Base-by-base conservation (phyloP, 2,888 invertebrate species). In the Lasius platythorax region DNA sequence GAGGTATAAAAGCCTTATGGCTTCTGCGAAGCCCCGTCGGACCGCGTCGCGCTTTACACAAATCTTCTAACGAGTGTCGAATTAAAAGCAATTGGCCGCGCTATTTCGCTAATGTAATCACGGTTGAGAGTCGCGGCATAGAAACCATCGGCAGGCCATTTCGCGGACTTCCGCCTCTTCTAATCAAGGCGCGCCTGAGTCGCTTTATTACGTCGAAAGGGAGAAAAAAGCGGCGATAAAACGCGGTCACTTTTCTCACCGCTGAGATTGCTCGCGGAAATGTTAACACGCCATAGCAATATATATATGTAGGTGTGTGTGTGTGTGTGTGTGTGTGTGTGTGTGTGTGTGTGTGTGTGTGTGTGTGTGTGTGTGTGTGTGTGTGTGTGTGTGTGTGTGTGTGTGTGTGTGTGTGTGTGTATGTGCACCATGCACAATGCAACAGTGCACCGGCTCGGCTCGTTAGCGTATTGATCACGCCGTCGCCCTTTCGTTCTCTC, bases 391-490 rank as follows among this genome's bases (percentile, higher is more conserved):
- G 79, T n/a, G 46, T 46, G 5, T 46, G 15, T 46, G 12, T 30
- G 79, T 5, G 18, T 50, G n/a, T 6, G 50, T n/a, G 2, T 18
- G n/a, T 50, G 12, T 30, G 79, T 83, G 88, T 76, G 67, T 73
- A 37, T 64, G 82, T 58, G 40, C 68, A 78, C 8, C 74, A 72
- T 40, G 64, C 67, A 73, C 82, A 58, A 61, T 67, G 66, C 82
- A 82, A 56, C 18, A 63, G 28, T 76, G 66, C 70, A 82, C 61
- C 70, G 56, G 12, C 74, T 74, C 64, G 67, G 85, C 90, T 90
- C 86, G 91, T 88, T 87, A 86, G 85, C 87, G 89, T 90, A 92
- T 92, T 88, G 91, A 92, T 92, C 90, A 84, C 88, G 81, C 74
- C 76, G 85, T 83, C 79, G 78, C 58, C 86, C 84, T 84, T 85